Evolutionary conservation across 2,888 invertebrate species (phyloP), one percentile per base, ranked within the genome.

Genomic region (Lydus trimaculatus): DNA sequence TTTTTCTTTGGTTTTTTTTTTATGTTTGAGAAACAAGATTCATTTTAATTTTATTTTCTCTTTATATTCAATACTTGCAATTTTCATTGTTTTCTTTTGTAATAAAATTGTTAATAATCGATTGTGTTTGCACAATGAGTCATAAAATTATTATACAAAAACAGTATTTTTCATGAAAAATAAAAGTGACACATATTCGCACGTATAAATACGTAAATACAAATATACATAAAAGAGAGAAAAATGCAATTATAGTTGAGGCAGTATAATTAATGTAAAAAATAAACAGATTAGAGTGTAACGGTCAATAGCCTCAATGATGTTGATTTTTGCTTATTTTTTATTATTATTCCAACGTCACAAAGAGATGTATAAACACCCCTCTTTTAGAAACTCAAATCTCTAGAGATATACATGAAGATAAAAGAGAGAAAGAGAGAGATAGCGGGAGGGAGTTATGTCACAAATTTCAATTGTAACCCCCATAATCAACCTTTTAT

Each of bases 21-120:
- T 66, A 66, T 69, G 70, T 70, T 70, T n/a, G n/a, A 63, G 64
- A 39, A 58, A 70, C 67, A 64, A 66, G 66, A 70, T 70, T 70
- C 28, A 28, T 4, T 3, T 64, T 63, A 56, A 70, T 70, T 67
- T 65, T 63, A 65, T 65, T 31, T 63, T 43, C 65, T 67, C 67
- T 64, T 63, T n/a, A n/a, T n/a, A n/a, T n/a, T n/a, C n/a, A n/a
- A 65, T 65, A 48, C 6, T 11, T 65, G 64, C 63, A 67, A 67
- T 70, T 67, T 36, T 43, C 62, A 63, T 67, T 67, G 48, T 67
- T 61, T 70, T 20, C 8, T 11, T 2, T 20, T 3, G 20, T 48
- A 11, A 11, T 20, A 48, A 20, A 48, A 48, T 20, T 48, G 48
- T 48, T 43, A n/a, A 43, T 43, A 43, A 43, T 43, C 4, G 17